A percentile compares a stretch with the other conserved stretches of the same genome.
Evolutionary conservation across 2,888 invertebrate species (phyloP).

Genomic region (Pammene fasciana): DNA sequence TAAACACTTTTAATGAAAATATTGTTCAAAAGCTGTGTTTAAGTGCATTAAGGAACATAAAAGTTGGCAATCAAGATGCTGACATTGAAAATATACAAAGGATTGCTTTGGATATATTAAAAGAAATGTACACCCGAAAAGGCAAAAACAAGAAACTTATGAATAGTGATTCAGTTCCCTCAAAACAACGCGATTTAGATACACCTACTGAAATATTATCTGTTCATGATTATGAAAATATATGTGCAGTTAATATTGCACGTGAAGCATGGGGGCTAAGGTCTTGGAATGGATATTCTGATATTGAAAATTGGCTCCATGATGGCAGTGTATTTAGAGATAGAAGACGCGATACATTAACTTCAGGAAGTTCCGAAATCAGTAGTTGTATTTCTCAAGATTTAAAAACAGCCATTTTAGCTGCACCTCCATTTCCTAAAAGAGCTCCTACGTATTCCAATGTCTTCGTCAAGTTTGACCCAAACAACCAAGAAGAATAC

Average conservation of each 20-base stretch:
- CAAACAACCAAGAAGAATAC: constrained; percentile 77
- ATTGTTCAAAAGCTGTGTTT: constrained; percentile 81
- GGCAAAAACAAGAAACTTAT: constrained; percentile 71
- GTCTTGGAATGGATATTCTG: constrained; percentile 86
- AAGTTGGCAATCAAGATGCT: constrained; percentile 81
- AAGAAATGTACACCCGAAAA: constrained; percentile 81
- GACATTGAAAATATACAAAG: constrained; percentile 82
- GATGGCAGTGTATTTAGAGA: constrained; percentile 85
- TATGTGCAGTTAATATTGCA: constrained; percentile 86
- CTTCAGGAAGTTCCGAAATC: constrained; percentile 83
- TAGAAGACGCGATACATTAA: constrained; percentile 81
- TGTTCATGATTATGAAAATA: constrained; percentile 86
- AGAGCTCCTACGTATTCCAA: constrained; percentile 76
- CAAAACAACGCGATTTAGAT: constrained; percentile 77
- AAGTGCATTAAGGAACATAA: constrained; percentile 80
- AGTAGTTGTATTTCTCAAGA: constrained; percentile 78
- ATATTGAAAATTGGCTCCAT: constrained; percentile 85
- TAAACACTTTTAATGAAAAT: constrained; percentile 81
- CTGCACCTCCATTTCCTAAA: constrained; percentile 75
- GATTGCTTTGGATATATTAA: constrained; percentile 79
- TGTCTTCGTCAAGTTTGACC: constrained; percentile 75
- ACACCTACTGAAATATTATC: constrained; percentile 84
- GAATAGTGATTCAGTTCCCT: constrained; percentile 61
- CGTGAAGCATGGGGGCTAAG: constrained; percentile 86
- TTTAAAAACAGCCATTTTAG: constrained; percentile 71